Base-by-base conservation (phyloP, 2,797 vertebrate species). In the Galaxias olidus region DNA sequence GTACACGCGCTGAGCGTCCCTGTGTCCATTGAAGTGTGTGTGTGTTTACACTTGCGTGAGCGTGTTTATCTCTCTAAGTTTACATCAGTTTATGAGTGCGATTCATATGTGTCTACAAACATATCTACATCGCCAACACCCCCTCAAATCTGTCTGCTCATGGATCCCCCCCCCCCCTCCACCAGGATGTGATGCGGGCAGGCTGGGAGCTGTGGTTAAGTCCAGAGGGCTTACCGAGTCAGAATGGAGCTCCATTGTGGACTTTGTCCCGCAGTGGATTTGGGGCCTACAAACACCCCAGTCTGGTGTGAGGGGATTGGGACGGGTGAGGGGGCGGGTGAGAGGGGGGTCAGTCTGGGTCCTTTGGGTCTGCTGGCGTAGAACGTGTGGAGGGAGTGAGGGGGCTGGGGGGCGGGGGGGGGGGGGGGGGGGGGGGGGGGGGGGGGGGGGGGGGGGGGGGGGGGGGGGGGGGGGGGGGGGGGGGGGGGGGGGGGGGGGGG, bases 61-160 rank as follows among this genome's bases (percentile, higher is more conserved):
- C n/a, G 15, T 18, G 30, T 30, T 6, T 30, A 30, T 30, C 30
- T 30, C 3, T 30, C 30, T 3, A 30, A 30, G 30, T 3, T 30
- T 30, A 30, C 6, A 3, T 30, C 30, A 3, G 30, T 6, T 2
- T 6, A 30, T 30, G 30, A n/a, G n/a, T n/a, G n/a, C n/a, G n/a
- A n/a, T n/a, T n/a, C n/a, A n/a, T n/a, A n/a, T n/a, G n/a, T n/a
- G n/a, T n/a, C n/a, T n/a, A n/a, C n/a, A n/a, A n/a, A n/a, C n/a
- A n/a, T n/a, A n/a, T n/a, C n/a, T n/a, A n/a, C n/a, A n/a, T n/a
- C n/a, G n/a, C n/a, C n/a, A n/a, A n/a, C n/a, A n/a, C n/a, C n/a
- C n/a, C n/a, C n/a, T n/a, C n/a, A n/a, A 95, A 94, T 97, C 90
- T 95, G 94, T 95, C 81, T 79, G 85, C 91, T 95, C 94, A 94